Base-by-base conservation (phyloP, 2,888 invertebrate genomes). In the Leptarthrus brevirostris region DNA sequence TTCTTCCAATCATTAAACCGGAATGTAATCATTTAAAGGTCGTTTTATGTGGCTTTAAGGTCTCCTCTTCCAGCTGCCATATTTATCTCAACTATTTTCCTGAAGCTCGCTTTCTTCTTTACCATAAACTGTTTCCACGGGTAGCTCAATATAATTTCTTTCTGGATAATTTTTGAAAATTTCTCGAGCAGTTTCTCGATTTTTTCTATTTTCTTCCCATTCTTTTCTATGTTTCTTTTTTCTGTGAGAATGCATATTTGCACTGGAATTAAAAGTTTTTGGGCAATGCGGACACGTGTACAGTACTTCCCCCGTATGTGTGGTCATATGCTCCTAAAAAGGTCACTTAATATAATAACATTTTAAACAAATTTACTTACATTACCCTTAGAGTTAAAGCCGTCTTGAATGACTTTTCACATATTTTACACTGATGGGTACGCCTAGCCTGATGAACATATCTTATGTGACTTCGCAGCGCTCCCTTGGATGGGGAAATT, bases 201-300 rank as follows among this genome's bases (percentile, higher is more conserved):
- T 80, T 44, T 78, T 79, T 56, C 83, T 79, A 20, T 80, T 79
- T 73, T 80, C 80, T 66, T 81, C 83, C 75, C 82, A 85, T 79
- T 85, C 83, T 40, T 80, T 79, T 24, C 83, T 81, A 80, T 85
- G 85, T 20, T 81, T 79, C 72, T 84, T 84, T 73, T 84, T 84
- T 52, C 83, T 80, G 77, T 85, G 85, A 1, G 84, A 81, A 76
- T 85, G 84, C 81, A 84, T 83, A 75, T 85, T 85, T 2, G 83
- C 84, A 79, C 83, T 83, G 3, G 85, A 84, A 74, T 84, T 85
- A 76, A 85, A 85, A 5, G 84, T 85, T 78, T 82, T 82, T 1
- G 83, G 80, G 70, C 85, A 85, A 74, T 84, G 82, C 0, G 83
- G 83, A 56, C 85, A 85, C 69, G 81, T 83, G 76, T 85, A 85